These are phyloP conservation scores for Benitochromis conjunctus DNA, from an alignment of 2,113 vertebrate species.

Conservation along the genomic window DNA sequence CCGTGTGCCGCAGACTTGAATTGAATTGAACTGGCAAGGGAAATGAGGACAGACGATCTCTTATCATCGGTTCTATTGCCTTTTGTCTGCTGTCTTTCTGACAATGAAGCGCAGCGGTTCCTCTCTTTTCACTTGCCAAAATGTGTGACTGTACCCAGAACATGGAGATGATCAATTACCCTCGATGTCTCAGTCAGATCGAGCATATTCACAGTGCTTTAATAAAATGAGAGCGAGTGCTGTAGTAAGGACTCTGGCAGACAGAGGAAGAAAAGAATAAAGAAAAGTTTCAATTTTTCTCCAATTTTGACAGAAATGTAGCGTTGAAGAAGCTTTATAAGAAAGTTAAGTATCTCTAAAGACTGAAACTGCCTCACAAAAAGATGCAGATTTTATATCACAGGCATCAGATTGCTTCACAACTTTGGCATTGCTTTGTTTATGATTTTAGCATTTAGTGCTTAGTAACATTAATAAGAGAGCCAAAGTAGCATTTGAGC, in stretches of 20 bases:
- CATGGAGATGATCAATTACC: constrained; percentile 55
- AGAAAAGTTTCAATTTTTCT: background rate
- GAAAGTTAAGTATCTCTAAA: background rate
- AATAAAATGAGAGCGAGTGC: constrained; percentile 17
- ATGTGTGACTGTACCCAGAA: constrained; percentile 18
- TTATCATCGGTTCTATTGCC: constrained; percentile 40
- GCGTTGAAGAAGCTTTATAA: background rate
- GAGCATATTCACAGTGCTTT: constrained; percentile 26
- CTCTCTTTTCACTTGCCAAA: constrained; percentile 11
- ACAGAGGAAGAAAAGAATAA: background rate
- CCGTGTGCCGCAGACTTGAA: background rate
- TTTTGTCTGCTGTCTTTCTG: background rate
- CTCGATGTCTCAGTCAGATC: constrained; percentile 32
- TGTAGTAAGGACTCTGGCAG: background rate
- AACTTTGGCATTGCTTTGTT: background rate
- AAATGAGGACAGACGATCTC: constrained; percentile 43
- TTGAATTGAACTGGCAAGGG: constrained; percentile 38
- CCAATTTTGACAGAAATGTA: background rate
- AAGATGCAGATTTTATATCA: background rate
- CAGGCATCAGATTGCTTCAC: background rate
- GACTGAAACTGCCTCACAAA: background rate
- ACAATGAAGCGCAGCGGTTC: constrained; percentile 18
- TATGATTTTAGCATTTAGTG: background rate
- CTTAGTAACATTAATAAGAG: rapidly evolving
- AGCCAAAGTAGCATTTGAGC: background rate